Evolutionary conservation across 2,797 vertebrate species (phyloP).

Genomic region (Notoglanidium macrostoma): DNA sequence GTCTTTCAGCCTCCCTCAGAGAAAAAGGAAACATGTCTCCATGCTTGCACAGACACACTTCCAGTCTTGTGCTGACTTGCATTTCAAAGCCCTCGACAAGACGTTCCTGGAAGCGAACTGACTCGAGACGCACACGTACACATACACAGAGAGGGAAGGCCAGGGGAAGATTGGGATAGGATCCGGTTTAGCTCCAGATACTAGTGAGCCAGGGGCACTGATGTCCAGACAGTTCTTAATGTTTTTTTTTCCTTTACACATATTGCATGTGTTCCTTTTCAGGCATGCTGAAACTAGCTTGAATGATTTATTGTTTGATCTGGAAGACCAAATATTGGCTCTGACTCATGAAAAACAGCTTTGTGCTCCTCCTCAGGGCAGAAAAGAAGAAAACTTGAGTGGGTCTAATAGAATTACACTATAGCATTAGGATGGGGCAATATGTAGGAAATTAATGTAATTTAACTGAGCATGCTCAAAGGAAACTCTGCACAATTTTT

Average conservation of each 20-base stretch:
- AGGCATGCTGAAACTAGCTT: conserved; percentile 72
- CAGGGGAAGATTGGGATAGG: conserved; percentile 44
- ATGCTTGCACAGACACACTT: conserved; percentile 71
- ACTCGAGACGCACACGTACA: conserved; percentile 53
- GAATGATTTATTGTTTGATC: conserved; percentile 72
- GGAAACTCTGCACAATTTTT: conserved; percentile 56
- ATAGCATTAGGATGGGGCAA: conserved; percentile 71
- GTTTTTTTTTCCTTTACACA: conserved; percentile 50
- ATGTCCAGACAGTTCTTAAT: conserved; percentile 60
- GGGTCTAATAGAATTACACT: conserved; percentile 75
- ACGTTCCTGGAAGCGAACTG: conserved; percentile 75
- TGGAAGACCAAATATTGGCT: conserved; percentile 66
- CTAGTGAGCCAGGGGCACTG: conserved; percentile 52
- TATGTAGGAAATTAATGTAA: conserved; percentile 73
- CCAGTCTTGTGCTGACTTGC: conserved; percentile 81
- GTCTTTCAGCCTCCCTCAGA: conserved; percentile 75
- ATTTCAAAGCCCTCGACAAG: conserved; percentile 71
- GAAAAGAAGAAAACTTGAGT: conserved; percentile 71
- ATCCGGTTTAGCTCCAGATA: conserved; percentile 52
- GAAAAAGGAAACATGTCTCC: conserved; percentile 70
- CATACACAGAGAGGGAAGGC: conserved; percentile 26
- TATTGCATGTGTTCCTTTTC: conserved; percentile 63
- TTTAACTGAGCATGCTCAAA: conserved; percentile 74
- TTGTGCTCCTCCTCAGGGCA: conserved; percentile 59
- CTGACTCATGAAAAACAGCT: conserved; percentile 66